phyloP scores from a whole-genome alignment of 2,888 invertebrate species.

The Mayetiola destructor region DNA sequence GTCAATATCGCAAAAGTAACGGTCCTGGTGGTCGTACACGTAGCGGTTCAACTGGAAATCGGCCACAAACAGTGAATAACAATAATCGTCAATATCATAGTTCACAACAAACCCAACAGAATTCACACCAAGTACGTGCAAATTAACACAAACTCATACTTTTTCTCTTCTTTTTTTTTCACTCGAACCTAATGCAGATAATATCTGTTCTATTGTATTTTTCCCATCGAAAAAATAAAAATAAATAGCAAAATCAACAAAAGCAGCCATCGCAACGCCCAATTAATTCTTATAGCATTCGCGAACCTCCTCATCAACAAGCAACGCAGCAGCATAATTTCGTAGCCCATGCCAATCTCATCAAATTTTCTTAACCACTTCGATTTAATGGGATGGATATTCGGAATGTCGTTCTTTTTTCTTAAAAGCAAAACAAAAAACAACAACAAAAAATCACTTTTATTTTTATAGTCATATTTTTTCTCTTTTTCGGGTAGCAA shows the following conservation, averaged over 20 bases:
- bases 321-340: conserved; percentile 9
- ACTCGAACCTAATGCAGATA: background rate
- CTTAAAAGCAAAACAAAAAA: too few species aligned
- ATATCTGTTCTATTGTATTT: background rate
- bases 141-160: background rate
- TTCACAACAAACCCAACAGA: conserved; percentile 4
- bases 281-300: background rate
- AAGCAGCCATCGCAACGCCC: background rate
- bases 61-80: conserved; percentile 30
- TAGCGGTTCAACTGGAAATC: conserved; percentile 33
- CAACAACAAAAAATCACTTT: too few species aligned
- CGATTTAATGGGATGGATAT: too few species aligned
- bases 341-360: background rate
- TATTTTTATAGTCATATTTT: too few species aligned
- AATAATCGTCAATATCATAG: conserved; percentile 1
- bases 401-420: too few species aligned
- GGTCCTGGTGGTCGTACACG: conserved; percentile 34
- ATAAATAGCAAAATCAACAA: background rate
- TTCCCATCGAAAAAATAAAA: background rate
- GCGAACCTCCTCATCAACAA: conserved; percentile 11
- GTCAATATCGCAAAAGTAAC: conserved; percentile 26
- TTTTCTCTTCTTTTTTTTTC: background rate
- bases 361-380: conserved; percentile 1
- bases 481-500: too few species aligned
- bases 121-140: background rate